Evolutionary conservation across 2,113 vertebrate genomes (phyloP).

Genomic region (Nicator chloris): DNA sequence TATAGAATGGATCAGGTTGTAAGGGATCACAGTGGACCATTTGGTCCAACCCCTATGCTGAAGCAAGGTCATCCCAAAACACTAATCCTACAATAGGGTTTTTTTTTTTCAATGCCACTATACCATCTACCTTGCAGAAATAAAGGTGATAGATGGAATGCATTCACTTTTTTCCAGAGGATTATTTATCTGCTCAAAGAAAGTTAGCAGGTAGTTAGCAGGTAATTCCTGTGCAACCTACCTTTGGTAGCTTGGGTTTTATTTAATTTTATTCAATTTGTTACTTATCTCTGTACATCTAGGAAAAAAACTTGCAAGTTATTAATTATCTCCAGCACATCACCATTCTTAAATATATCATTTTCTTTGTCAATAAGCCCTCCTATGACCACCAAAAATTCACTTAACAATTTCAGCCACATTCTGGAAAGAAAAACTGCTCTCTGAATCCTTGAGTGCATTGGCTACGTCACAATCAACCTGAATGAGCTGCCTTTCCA

Average conservation of each 20-base stretch:
- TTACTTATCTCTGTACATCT: neutral
- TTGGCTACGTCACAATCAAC: neutral
- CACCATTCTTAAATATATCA: neutral
- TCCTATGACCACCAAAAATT: neutral
- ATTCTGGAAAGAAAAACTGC: neutral
- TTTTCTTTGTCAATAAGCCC: neutral
- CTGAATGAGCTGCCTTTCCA: rapidly evolving
- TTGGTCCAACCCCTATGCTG: neutral
- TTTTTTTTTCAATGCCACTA: neutral
- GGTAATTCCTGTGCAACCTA: neutral
- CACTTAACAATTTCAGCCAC: neutral
- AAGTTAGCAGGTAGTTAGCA: neutral
- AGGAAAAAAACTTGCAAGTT: neutral
- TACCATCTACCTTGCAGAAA: neutral
- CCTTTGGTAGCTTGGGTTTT: neutral
- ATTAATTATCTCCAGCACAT: neutral
- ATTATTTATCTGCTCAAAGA: neutral
- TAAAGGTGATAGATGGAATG: neutral
- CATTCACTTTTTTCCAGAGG: neutral
- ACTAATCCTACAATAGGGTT: neutral
- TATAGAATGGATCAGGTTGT: neutral
- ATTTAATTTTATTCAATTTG: neutral
- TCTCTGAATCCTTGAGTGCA: neutral
- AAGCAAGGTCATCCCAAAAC: neutral
- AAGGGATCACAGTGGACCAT: neutral